phyloP scores from a whole-genome alignment of 2,113 vertebrate species.

The Xiphias gladius region DNA sequence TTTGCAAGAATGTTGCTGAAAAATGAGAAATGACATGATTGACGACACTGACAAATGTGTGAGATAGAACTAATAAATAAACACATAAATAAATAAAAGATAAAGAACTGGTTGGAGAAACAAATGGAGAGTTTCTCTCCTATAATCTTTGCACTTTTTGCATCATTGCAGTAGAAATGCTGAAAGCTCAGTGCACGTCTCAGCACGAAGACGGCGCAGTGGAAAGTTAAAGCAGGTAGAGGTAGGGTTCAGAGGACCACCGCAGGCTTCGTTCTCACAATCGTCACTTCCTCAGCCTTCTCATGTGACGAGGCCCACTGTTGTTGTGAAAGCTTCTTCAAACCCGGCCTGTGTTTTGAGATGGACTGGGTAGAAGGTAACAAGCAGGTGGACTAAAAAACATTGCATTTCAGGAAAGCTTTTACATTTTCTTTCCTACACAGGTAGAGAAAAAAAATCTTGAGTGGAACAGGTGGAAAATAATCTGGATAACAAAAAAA shows the following conservation, averaged over 20 bases:
- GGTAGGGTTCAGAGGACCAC: not conserved
- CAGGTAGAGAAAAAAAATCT: too few relatives aligned
- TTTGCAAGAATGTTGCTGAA: not conserved
- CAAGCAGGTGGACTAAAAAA: not conserved
- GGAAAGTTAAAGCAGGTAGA: conserved; percentile 32
- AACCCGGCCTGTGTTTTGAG: not conserved
- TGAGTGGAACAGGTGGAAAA: not conserved
- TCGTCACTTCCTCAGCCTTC: conserved; percentile 71
- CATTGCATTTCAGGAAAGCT: not conserved
- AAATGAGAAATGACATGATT: not conserved
- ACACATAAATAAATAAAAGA: not conserved
- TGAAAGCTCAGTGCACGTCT: not conserved
- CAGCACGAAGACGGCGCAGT: not conserved
- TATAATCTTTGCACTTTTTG: not conserved
- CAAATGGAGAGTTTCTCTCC: not conserved
- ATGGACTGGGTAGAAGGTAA: not conserved
- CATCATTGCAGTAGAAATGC: not conserved
- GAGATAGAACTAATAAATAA: not conserved
- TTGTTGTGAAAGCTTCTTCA: not conserved
- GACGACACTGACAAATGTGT: not conserved
- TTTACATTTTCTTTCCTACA: not conserved
- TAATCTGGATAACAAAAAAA: not conserved
- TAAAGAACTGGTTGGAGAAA: not conserved
- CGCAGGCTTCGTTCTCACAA: conserved; percentile 52
- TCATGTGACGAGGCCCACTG: conserved; percentile 66